A percentile compares a stretch with the other conserved stretches of the same genome.
Evolutionary conservation across 1,140 invertebrate species (phyloP).

Genomic region (Listronotus bonariensis): DNA sequence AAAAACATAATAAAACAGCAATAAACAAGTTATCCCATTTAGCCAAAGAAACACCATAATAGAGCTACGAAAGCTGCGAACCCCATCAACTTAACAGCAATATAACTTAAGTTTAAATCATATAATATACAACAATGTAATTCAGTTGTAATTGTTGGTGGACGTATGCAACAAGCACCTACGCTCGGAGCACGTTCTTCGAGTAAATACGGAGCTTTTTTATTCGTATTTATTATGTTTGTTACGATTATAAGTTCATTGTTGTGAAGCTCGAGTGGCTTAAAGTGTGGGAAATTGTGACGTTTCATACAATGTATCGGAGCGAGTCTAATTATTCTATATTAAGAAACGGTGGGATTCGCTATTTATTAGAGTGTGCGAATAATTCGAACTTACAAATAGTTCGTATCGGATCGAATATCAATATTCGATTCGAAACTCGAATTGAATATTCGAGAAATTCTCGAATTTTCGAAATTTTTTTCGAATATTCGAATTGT

Average conservation of each 20-base stretch:
- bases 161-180: conserved; percentile 24
- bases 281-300: conserved; percentile 35
- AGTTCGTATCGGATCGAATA: too few species aligned
- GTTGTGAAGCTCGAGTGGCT: conserved; percentile 14
- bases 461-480: too few species aligned
- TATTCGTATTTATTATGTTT: conserved; percentile 27
- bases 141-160: conserved; percentile 28
- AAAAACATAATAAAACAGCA: too few species aligned
- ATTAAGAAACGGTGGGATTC: not conserved
- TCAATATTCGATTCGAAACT: too few species aligned
- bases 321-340: conserved; percentile 20
- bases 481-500: too few species aligned
- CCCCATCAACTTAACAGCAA: conserved; percentile 16
- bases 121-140: conserved; percentile 28
- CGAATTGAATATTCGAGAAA: too few species aligned
- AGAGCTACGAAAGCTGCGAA: conserved; percentile 5
- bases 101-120: conserved; percentile 16
- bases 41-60: not conserved
- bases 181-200: conserved; percentile 28
- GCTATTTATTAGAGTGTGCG: too few species aligned
- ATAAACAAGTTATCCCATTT: too few species aligned
- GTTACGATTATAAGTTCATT: conserved; percentile 37
- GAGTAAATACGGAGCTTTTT: conserved; percentile 26
- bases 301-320: conserved; percentile 24
- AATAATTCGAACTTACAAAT: too few species aligned